Percentiles rank a stretch among this genome's conserved stretches.
Conservation (phyloP, 2,113 vertebrate genomes). For the Notarius quadriscutis region DNA sequence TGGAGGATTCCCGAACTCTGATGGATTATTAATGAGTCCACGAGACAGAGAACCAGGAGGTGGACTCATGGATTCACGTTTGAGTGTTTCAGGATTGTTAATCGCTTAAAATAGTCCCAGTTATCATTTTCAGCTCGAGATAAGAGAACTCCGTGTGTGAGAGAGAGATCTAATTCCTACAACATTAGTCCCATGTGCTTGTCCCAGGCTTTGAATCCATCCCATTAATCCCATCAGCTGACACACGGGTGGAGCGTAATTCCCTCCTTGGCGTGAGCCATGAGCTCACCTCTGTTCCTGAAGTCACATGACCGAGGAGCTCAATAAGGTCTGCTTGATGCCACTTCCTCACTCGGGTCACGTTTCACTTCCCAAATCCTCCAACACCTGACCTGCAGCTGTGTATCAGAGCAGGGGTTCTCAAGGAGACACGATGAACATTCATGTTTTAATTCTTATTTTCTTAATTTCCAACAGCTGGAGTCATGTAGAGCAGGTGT, state of each 20-base stretch:
- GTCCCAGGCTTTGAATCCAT: background rate
- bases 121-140: too few relatives aligned
- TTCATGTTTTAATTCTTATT: background rate
- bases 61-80: background rate
- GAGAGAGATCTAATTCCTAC: background rate
- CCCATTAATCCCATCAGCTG: background rate
- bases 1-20: slow-evolving; percentile 38
- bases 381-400: background rate
- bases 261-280: background rate
- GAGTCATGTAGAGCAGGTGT: background rate
- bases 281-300: background rate
- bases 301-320: background rate
- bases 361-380: background rate
- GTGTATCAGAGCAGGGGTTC: background rate
- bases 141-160: background rate
- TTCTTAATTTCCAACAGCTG: background rate
- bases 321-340: background rate
- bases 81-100: too few relatives aligned
- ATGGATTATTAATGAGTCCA: slow-evolving; percentile 50
- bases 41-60: slow-evolving; percentile 1
- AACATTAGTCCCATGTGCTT: background rate
- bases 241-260: background rate
- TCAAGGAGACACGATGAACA: background rate
- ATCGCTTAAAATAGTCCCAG: too few relatives aligned
- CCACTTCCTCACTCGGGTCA: background rate